A percentile compares a stretch with the other conserved stretches of the same genome.
phyloP scores from a whole-genome alignment of 2,888 invertebrate species.

The Macrophya alboannulata region DNA sequence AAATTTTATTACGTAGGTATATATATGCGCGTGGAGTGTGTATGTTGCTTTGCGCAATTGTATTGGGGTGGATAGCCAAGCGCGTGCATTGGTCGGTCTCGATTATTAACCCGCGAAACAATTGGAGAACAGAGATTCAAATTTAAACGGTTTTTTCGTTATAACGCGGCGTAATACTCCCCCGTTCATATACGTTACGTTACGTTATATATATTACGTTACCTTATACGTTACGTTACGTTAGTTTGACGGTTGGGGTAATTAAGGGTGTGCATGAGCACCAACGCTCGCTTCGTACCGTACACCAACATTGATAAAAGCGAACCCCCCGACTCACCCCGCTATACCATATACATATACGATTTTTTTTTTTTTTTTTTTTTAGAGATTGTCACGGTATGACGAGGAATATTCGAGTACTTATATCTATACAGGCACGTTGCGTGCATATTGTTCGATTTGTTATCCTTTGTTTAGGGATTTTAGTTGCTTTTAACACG shows the following conservation, averaged over 20 bases:
- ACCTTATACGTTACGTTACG: conserved; percentile 2
- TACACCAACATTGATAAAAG: neutral
- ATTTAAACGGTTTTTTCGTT: conserved; percentile 57
- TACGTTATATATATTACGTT: no score
- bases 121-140: conserved; percentile 59
- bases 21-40: neutral
- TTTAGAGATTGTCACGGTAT: neutral
- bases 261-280: conserved; percentile 54
- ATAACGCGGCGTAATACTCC: neutral
- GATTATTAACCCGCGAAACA: conserved; percentile 49
- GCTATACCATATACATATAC: neutral
- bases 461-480: conserved; percentile 14
- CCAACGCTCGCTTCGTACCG: neutral
- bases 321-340: neutral
- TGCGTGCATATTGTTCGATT: conserved; percentile 10
- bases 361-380: neutral
- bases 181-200: neutral
- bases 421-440: no score
- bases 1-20: neutral
- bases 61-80: neutral
- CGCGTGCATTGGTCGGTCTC: neutral
- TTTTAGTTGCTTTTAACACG: neutral
- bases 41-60: neutral
- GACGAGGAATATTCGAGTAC: conserved; percentile 23
- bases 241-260: conserved; percentile 61